These are phyloP conservation scores for Miichthys miiuy DNA, from an alignment of 2,797 vertebrate genomes.

Conservation along the genomic window DNA sequence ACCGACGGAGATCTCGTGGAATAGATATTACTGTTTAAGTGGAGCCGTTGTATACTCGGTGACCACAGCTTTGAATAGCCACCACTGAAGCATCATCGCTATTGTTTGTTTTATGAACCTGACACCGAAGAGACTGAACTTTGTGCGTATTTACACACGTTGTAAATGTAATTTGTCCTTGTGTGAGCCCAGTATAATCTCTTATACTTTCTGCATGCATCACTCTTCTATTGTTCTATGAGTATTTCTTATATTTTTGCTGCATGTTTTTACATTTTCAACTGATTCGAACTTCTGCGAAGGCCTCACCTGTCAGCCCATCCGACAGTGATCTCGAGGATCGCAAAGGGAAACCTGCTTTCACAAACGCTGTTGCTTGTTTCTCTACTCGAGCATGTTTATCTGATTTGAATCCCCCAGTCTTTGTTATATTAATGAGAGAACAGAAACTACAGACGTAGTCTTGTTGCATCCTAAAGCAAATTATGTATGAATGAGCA, in stretches of 20 bases:
- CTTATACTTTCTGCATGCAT: constrained; percentile 30
- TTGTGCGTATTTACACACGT: constrained; percentile 16
- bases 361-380: constrained; percentile 14
- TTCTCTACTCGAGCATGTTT: constrained; percentile 28
- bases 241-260: constrained; percentile 11
- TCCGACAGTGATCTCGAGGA: neutral
- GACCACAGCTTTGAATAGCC: constrained; percentile 38
- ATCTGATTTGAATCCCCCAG: constrained; percentile 14
- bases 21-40: constrained; percentile 18
- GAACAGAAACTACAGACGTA: constrained; percentile 12
- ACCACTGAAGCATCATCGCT: constrained; percentile 1
- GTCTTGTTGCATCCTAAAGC: constrained; percentile 40
- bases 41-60: constrained; percentile 22
- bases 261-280: neutral
- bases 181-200: constrained; percentile 22
- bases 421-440: constrained; percentile 43
- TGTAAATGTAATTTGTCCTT: no score
- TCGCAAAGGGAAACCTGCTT: no score
- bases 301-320: neutral
- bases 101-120: constrained; percentile 16
- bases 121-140: constrained; percentile 14
- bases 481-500: constrained; percentile 47
- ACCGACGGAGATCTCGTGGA: constrained; percentile 9
- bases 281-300: constrained; percentile 17
- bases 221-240: neutral